Conservation (phyloP, 2,797 vertebrate genomes). For the Phylloscopus collybita region DNA sequence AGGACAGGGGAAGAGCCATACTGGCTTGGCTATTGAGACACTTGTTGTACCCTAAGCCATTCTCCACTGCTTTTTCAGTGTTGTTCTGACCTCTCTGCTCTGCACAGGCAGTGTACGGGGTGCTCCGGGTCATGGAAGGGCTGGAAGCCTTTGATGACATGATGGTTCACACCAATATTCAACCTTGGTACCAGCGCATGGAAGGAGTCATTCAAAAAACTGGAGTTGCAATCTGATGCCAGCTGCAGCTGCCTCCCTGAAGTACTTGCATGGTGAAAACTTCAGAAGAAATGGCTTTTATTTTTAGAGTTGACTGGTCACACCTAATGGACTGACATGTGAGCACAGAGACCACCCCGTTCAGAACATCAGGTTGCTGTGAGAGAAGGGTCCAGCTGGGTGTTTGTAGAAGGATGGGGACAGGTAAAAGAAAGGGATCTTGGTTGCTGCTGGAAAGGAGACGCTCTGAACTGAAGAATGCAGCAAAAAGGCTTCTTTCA, state of each 20-base stretch:
- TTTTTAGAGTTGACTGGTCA: neutral
- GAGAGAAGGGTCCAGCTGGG: neutral
- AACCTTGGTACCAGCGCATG: conserved; percentile 90
- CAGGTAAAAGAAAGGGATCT: neutral
- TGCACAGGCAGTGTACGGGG: conserved; percentile 90
- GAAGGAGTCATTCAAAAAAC: conserved; percentile 78
- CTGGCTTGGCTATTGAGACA: neutral
- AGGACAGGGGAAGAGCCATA: neutral
- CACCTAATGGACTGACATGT: neutral
- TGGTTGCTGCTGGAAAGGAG: neutral
- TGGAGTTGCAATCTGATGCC: conserved; percentile 22
- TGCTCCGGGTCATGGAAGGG: conserved; percentile 95
- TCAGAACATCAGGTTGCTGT: neutral
- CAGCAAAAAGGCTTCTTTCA: neutral
- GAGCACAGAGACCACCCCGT: neutral
- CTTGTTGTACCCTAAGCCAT: neutral
- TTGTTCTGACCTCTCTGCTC: neutral
- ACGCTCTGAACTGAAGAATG: neutral
- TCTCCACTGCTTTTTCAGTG: neutral
- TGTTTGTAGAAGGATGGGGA: neutral
- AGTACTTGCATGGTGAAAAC: neutral
- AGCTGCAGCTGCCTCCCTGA: neutral
- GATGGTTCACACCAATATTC: conserved; percentile 90
- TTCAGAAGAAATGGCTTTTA: neutral
- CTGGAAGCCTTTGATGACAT: conserved; percentile 93